Evolutionary conservation across 2,113 vertebrate genomes (phyloP), one percentile per base, ranked within the genome.

Genomic region (Poecilia latipinna): DNA sequence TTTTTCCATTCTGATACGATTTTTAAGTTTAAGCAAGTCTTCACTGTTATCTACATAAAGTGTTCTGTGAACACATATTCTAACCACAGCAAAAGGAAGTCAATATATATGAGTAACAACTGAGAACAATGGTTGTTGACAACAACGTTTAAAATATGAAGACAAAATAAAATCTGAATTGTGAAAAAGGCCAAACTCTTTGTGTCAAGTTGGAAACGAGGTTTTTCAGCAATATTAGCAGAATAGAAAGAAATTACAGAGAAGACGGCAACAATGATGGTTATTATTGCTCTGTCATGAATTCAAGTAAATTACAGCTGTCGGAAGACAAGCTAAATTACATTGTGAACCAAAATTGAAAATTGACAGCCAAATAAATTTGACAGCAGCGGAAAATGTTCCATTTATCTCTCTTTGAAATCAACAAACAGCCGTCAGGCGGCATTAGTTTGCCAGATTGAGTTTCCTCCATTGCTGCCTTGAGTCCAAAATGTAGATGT

Each of bases 241-340:
- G 11, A 37, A 1, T 19, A 26, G 33, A 8, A 35, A 57, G 4
- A 65, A 61, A 51, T 48, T 54, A 32, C 28, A 19, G 19, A n/a
- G 31, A n/a, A 57, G 32, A 70, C 24, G 3, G 28, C 4, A 60
- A 33, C 12, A 48, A 70, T n/a, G 12, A 72, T 32, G 24, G 26
- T 72, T 64, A 79, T 68, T 79, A 24, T 19, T 63, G 37, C 54
- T 35, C 5, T 65, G 68, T 11, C 4, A 19, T 62, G 32, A 74
- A 32, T 44, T 57, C 17, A 74, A 37, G 26, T 65, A 39, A 64
- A 28, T 61, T 37, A 60, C 24, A 1, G 13, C 32, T 28, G 35
- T 17, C 13, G 12, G 48, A 74, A 61, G 7, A 61, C 12, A 54
- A 15, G 28, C 13, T 29, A 42, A 74, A 60, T 68, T 19, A 54